Percentiles rank a stretch among this genome's conserved stretches.
phyloP scores from a whole-genome alignment of 1,140 invertebrate species.

The Prorops nasuta region DNA sequence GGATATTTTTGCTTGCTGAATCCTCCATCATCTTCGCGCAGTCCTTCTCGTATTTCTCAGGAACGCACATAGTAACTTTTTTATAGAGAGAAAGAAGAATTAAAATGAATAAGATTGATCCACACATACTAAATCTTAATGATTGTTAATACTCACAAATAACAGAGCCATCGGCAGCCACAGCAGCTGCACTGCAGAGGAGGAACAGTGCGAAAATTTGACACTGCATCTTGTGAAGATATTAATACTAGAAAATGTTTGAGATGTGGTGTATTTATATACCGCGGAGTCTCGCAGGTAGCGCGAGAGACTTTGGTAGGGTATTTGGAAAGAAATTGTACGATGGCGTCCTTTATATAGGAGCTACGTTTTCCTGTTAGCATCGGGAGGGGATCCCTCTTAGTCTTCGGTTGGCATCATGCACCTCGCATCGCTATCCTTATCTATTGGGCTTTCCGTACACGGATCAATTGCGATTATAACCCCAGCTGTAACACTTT shows the following conservation, averaged over 20 bases:
- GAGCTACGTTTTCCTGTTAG: constrained; percentile 10
- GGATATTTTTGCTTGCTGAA: constrained; percentile 61
- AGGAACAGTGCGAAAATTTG: neutral
- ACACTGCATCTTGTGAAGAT: too few relatives aligned
- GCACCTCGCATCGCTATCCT: constrained; percentile 2
- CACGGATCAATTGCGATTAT: neutral
- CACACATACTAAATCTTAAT: neutral
- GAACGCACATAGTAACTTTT: constrained; percentile 72
- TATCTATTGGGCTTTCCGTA: constrained; percentile 8
- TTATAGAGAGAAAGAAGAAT: neutral
- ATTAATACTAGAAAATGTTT: too few relatives aligned
- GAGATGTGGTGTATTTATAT: too few relatives aligned
- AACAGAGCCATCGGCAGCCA: neutral
- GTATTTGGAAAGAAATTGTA: neutral
- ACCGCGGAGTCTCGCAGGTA: too few relatives aligned
- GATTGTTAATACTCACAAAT: constrained; percentile 19
- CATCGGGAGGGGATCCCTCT: constrained; percentile 11
- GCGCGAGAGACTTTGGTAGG: neutral
- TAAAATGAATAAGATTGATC: neutral
- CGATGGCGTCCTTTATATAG: constrained; percentile 14
- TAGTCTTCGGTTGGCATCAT: neutral
- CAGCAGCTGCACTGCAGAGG: neutral
- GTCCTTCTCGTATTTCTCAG: constrained; percentile 60
- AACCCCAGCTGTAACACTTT: neutral
- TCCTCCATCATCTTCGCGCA: constrained; percentile 68